Percentiles rank a stretch among this genome's conserved stretches.
phyloP scores from a whole-genome alignment of 2,888 invertebrate genomes.

The Tenthredo mesomela region DNA sequence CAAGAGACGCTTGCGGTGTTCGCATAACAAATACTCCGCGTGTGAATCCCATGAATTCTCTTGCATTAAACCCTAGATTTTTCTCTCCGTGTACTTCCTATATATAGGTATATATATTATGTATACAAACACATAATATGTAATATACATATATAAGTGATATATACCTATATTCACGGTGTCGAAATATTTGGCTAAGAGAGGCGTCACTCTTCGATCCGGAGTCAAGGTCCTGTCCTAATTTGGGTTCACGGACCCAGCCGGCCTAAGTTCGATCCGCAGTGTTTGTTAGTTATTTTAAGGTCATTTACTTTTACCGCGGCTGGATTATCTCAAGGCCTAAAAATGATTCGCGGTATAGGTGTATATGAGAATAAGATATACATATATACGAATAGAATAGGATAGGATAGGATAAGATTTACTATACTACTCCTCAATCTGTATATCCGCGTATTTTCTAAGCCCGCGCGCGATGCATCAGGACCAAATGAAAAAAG shows the following conservation, averaged over 20 bases:
- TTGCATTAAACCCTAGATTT: too few relatives aligned
- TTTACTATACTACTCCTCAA: neutral
- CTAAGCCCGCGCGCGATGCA: too few relatives aligned
- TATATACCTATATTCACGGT: neutral
- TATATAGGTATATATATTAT: neutral
- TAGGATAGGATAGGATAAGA: neutral
- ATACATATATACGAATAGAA: too few relatives aligned
- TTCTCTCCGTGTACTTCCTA: too few relatives aligned
- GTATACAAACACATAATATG: neutral
- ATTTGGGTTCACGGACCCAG: conserved; percentile 72
- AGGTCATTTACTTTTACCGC: conserved; percentile 76
- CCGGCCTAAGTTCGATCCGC: conserved; percentile 10
- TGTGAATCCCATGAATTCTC: too few relatives aligned
- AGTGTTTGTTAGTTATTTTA: conserved; percentile 60
- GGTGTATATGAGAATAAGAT: conserved; percentile 11
- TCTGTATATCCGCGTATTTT: neutral
- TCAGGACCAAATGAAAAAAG: too few relatives aligned
- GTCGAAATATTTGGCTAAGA: neutral
- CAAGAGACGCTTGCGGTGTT: too few relatives aligned
- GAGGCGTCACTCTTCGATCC: conserved; percentile 14
- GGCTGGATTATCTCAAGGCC: conserved; percentile 66
- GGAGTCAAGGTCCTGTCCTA: conserved; percentile 72
- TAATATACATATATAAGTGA: neutral
- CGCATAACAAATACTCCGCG: too few relatives aligned
- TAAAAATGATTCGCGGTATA: conserved; percentile 39